Evolutionary conservation across 2,888 invertebrate genomes (phyloP), one percentile per base, ranked within the genome.

Genomic region (Trichogramma dendrolimi): DNA sequence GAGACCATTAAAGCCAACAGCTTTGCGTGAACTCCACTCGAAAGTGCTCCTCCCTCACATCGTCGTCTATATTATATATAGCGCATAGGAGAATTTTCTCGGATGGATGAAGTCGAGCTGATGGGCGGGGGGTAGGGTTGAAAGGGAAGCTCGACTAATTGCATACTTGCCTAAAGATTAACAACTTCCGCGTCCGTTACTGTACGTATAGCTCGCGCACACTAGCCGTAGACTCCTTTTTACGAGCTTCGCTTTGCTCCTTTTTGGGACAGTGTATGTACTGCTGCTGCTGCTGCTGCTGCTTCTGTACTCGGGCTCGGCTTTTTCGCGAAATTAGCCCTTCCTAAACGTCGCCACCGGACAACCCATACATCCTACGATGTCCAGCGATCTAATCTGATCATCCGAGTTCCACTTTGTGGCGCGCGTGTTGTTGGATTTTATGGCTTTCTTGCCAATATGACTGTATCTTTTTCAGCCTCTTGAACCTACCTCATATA

Each of bases 151-250:
- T 5, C 61, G 41, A 55, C 62, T 67, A 67, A 67, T 67, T 66
- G 64, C 62, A 64, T 42, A 60, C 55, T 60, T 43, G 55, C 46
- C 61, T 54, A 62, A 64, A 63, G 63, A 66, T 64, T 64, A 64
- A 67, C 61, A 66, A 67, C 62, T 66, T 64, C 58, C 60, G 58
- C 50, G 64, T 59, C 58, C 53, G 63, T 54, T 27, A 27, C 27
- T 27, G 27, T 27, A 27, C 42, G 51, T 11, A 11, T 14, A 52
- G 7, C 54, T 52, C 11, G 40, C 14, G 27, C 27, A 27, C 27
- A 27, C 27, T 27, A 27, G 27, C 46, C n/a, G 47, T 47, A 57
- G 50, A 63, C 63, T 66, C 47, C 41, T 49, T 60, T 58, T 62
- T 62, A 51, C 50, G 49, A 51, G 59, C 52, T 10, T 8, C 11